These are phyloP conservation scores for Megaustenia siamemsis DNA, from an alignment of 2,888 invertebrate species.

Conservation along the genomic window DNA sequence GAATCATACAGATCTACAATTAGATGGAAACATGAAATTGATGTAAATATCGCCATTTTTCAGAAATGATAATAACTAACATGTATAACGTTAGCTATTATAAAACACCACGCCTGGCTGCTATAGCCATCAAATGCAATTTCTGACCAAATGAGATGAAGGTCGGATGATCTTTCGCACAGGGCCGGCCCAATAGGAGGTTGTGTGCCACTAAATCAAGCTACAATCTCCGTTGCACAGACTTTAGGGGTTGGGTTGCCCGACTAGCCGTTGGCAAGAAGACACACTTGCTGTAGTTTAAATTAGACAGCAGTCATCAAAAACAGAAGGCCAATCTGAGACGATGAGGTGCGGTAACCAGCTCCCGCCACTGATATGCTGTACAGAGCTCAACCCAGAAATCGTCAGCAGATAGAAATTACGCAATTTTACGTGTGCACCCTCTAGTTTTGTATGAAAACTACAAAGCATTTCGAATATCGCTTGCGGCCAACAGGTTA, in stretches of 20 bases:
- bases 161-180: neutral
- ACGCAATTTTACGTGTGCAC: no score
- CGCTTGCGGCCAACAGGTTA: no score
- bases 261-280: neutral
- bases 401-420: no score
- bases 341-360: neutral
- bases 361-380: no score
- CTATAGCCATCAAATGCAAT: neutral
- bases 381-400: no score
- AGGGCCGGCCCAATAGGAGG: neutral
- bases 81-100: no score
- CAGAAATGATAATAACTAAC: no score
- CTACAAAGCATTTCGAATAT: no score
- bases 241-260: slow-evolving; percentile 11
- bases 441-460: no score
- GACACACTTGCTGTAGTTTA: neutral
- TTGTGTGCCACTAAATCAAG: neutral
- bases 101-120: neutral
- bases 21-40: no score
- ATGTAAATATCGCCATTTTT: no score
- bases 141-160: neutral
- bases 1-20: no score
- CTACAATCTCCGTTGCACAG: neutral
- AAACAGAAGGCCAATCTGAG: neutral
- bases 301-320: neutral